A percentile compares a stretch with the other conserved stretches of the same genome.
Evolutionary conservation across 2,797 vertebrate genomes (phyloP).

Genomic region (Vireo griseus): DNA sequence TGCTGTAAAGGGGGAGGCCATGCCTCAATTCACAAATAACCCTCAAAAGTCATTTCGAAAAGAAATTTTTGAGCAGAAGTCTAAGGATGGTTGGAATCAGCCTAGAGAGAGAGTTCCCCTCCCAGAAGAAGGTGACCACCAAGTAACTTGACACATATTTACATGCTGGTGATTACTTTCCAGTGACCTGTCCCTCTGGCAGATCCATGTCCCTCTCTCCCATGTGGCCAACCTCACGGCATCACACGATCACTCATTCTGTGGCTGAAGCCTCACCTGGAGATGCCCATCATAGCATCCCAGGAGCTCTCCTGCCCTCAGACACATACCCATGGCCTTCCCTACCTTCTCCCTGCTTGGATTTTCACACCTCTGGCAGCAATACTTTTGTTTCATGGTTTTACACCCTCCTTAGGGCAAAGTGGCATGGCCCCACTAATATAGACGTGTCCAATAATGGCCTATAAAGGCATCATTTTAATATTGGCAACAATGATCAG

Average conservation of each 20-base stretch:
- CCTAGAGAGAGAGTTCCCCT: not conserved
- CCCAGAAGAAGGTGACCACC: not conserved
- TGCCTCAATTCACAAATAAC: not conserved
- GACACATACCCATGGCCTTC: not conserved
- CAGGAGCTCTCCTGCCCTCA: not conserved
- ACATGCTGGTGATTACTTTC: not conserved
- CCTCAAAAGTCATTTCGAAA: not conserved
- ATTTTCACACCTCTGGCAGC: not conserved
- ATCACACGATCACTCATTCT: not conserved
- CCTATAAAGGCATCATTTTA: not conserved
- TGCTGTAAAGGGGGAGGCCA: not conserved
- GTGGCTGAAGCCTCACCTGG: not conserved
- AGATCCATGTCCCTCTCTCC: not conserved
- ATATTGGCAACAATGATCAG: not conserved
- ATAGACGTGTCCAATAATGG: not conserved
- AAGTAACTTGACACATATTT: not conserved
- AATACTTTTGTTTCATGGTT: not conserved
- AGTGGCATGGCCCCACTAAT: not conserved
- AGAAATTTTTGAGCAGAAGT: not conserved
- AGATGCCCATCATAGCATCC: fast-evolving
- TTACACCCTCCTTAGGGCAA: not conserved
- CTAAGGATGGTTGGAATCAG: not conserved
- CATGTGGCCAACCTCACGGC: not conserved
- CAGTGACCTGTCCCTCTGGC: not conserved
- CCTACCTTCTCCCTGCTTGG: not conserved